Percentiles rank a stretch among this genome's conserved stretches.
Evolutionary conservation across 2,113 vertebrate species (phyloP).

Genomic region (Macaca nemestrina): DNA sequence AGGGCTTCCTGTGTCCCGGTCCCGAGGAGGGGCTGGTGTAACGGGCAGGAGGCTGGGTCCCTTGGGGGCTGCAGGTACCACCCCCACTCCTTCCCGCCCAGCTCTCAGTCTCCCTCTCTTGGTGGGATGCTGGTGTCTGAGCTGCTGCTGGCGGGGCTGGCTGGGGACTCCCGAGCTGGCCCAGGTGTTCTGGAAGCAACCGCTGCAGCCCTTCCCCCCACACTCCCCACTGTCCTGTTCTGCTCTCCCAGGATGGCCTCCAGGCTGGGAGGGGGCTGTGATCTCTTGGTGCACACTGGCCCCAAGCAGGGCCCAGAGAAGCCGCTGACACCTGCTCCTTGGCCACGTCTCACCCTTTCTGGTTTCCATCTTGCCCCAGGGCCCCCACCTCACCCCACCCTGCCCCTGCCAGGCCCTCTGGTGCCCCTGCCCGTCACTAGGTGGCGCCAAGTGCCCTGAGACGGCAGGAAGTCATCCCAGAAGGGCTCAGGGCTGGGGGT

Average conservation of each 20-base stretch:
- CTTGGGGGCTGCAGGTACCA: not conserved
- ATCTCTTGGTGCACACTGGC: not conserved
- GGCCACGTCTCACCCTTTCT: not conserved
- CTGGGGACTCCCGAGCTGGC: not conserved
- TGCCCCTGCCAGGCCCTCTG: not conserved
- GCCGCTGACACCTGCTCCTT: not conserved
- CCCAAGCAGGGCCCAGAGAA: not conserved
- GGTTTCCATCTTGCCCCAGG: not conserved
- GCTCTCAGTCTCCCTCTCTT: not conserved
- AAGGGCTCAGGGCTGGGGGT: not conserved
- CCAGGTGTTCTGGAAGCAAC: not conserved
- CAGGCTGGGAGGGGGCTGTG: not conserved
- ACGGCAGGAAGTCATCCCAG: not conserved
- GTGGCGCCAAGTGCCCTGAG: slow-evolving; percentile 64
- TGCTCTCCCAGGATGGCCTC: not conserved
- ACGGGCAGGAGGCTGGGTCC: not conserved
- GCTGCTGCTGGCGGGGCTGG: not conserved
- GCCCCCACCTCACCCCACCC: not conserved
- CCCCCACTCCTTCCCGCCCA: not conserved
- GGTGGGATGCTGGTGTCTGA: not conserved
- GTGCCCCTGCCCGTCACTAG: slow-evolving; percentile 49
- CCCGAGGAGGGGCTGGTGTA: not conserved
- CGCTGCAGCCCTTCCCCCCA: no score
- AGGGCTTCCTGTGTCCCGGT: not conserved
- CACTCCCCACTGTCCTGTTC: not conserved